Evolutionary conservation across 2,888 invertebrate genomes (phyloP).

Genomic region (Zaprionus lineosus): DNA sequence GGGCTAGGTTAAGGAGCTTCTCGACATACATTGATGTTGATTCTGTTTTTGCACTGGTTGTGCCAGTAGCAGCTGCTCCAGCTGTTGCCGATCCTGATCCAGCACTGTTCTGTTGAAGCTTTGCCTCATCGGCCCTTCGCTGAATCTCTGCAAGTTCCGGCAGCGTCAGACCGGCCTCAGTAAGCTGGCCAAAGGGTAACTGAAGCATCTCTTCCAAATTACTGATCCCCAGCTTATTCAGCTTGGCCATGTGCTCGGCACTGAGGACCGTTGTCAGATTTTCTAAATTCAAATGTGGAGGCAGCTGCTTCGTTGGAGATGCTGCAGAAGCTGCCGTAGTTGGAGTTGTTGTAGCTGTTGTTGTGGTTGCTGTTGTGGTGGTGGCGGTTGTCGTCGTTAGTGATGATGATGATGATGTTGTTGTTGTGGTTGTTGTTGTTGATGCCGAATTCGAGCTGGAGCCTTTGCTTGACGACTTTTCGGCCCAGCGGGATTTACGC

Average conservation of each 20-base stretch:
- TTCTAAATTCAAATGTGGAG: slow-evolving; percentile 84
- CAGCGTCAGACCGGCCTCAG: slow-evolving; percentile 85
- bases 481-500: slow-evolving; percentile 82
- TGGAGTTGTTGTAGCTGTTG: background rate
- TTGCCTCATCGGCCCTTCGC: slow-evolving; percentile 83
- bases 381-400: background rate
- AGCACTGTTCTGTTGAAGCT: slow-evolving; percentile 19
- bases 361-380: background rate
- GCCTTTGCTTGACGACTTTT: slow-evolving; percentile 40
- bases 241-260: slow-evolving; percentile 85
- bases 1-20: background rate
- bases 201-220: slow-evolving; percentile 86
- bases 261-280: slow-evolving; percentile 85
- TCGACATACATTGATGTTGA: background rate
- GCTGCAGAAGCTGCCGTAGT: background rate
- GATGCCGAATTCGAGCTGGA: background rate
- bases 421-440: background rate
- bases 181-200: slow-evolving; percentile 85
- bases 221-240: slow-evolving; percentile 85
- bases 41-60: background rate
- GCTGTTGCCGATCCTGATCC: slow-evolving; percentile 37
- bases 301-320: slow-evolving; percentile 41
- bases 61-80: background rate
- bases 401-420: background rate
- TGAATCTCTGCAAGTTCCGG: slow-evolving; percentile 86